Percentiles rank a stretch among this genome's conserved stretches.
Evolutionary conservation across 2,113 vertebrate species (phyloP).

Genomic region (Triplophysa siluroides): DNA sequence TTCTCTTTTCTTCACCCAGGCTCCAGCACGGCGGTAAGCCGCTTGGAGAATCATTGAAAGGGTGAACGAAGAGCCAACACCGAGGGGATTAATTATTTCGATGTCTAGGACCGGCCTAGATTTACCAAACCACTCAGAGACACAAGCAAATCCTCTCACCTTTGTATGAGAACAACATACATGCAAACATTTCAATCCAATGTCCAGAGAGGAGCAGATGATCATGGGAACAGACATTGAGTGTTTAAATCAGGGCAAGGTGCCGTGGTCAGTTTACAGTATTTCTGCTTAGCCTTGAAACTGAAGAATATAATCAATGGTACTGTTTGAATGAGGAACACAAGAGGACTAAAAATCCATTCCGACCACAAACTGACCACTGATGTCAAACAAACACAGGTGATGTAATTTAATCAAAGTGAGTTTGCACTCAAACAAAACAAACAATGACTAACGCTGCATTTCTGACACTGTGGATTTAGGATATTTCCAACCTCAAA

Average conservation of each 20-base stretch:
- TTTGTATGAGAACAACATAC: slow-evolving; percentile 42
- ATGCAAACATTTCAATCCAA: slow-evolving; percentile 46
- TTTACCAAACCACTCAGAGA: slow-evolving; percentile 49
- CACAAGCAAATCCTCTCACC: slow-evolving; percentile 48
- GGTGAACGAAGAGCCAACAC: slow-evolving; percentile 53
- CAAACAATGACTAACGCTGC: no score
- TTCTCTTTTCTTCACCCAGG: slow-evolving; percentile 55
- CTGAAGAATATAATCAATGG: slow-evolving; percentile 28
- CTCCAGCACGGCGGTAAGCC: slow-evolving; percentile 42
- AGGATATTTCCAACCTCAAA: no score
- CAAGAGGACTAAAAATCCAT: slow-evolving; percentile 17
- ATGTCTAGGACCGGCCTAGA: slow-evolving; percentile 52
- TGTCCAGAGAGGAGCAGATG: slow-evolving; percentile 25
- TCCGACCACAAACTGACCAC: slow-evolving; percentile 18
- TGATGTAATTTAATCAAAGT: slow-evolving; percentile 20
- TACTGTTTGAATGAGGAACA: slow-evolving; percentile 22
- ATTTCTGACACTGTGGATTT: no score
- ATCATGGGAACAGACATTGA: slow-evolving; percentile 34
- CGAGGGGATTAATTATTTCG: slow-evolving; percentile 54
- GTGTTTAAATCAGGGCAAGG: slow-evolving; percentile 11
- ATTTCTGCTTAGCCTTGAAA: slow-evolving; percentile 27
- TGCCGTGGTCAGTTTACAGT: slow-evolving; percentile 6
- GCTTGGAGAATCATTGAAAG: slow-evolving; percentile 47
- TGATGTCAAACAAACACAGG: slow-evolving; percentile 5
- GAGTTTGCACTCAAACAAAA: background rate